Conservation (phyloP, 2,797 vertebrate species). For the Danio kyathit region DNA sequence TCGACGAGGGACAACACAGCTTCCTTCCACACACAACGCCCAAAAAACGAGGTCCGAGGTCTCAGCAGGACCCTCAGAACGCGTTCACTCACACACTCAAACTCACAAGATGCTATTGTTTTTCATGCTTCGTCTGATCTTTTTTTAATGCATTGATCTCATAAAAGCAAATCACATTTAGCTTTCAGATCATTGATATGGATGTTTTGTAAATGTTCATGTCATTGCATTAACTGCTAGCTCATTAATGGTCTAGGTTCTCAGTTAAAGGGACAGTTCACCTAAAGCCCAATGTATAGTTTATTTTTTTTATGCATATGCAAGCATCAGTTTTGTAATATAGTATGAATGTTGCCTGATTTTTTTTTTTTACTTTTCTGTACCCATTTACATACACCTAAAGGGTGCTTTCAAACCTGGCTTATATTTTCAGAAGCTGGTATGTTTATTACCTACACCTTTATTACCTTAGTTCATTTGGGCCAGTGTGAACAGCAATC, state of each 20-base stretch:
- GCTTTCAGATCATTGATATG: constrained; percentile 32
- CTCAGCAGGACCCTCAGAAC: constrained; percentile 48
- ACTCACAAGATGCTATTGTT: constrained; percentile 27
- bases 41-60: constrained; percentile 87
- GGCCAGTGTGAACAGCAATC: no score
- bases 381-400: no score
- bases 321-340: no score
- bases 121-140: constrained; percentile 2
- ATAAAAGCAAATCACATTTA: constrained; percentile 6
- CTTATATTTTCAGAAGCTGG: no score
- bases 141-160: constrained; percentile 10
- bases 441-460: no score
- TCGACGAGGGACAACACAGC: constrained; percentile 83
- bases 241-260: constrained; percentile 16
- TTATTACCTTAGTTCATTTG: no score
- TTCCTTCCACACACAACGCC: constrained; percentile 84
- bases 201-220: constrained; percentile 53
- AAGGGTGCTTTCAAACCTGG: no score
- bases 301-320: no score
- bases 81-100: constrained; percentile 20
- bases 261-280: not conserved
- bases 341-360: no score
- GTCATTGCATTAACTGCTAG: constrained; percentile 29
- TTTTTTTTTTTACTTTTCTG: no score
- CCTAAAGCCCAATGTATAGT: not conserved